Conservation (phyloP, 92 coral and sea anemone species). For the Diadumene lineata region DNA sequence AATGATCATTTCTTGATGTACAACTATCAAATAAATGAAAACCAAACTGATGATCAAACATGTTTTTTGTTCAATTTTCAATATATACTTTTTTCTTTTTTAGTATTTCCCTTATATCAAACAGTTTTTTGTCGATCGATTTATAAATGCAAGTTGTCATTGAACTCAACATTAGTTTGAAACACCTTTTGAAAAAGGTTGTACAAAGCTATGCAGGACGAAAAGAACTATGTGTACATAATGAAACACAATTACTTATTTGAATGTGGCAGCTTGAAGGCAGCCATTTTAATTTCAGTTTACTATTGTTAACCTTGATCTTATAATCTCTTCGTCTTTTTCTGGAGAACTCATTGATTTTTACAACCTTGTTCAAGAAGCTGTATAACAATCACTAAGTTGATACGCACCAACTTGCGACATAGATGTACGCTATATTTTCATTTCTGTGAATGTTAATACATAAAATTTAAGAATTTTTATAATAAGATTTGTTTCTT, state of each 20-base stretch:
- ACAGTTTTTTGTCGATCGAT: conserved; percentile 5
- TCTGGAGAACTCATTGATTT: too few species aligned
- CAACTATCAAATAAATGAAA: conserved; percentile 26
- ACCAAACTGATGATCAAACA: conserved; percentile 18
- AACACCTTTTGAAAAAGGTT: not conserved
- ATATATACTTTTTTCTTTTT: not conserved
- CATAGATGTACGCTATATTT: not conserved
- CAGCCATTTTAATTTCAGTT: too few species aligned
- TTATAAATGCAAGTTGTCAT: conserved; percentile 10
- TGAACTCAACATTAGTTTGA: not conserved
- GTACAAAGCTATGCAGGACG: not conserved
- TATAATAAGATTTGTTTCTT: not conserved
- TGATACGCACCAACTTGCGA: not conserved
- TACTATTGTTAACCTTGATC: not conserved
- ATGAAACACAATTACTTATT: too few species aligned
- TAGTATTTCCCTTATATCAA: conserved; percentile 1
- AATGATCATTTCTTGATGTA: conserved; percentile 11
- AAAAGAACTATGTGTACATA: not conserved
- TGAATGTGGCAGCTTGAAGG: too few species aligned
- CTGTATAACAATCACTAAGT: not conserved
- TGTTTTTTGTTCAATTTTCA: not conserved
- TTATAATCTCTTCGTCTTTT: not conserved
- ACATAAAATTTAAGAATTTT: conserved; percentile 1
- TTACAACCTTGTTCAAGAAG: not conserved
- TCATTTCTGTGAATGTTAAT: conserved; percentile 3